phyloP scores from a whole-genome alignment of 2,888 invertebrate genomes.

The Andrena camellia region DNA sequence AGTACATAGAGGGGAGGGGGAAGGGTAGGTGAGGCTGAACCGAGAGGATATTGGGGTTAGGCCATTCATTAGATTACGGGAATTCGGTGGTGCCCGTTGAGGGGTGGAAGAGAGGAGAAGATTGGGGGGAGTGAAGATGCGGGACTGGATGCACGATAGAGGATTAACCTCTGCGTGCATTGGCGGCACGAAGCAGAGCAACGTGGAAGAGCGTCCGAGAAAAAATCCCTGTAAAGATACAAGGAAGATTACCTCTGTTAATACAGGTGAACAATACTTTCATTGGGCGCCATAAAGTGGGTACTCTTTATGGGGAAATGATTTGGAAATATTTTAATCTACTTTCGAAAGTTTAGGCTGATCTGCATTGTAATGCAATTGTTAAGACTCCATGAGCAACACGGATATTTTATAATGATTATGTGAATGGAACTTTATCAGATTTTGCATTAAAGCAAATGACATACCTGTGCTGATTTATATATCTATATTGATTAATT shows the following conservation, averaged over 20 bases:
- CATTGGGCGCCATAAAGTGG: neutral
- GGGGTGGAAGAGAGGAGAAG: slow-evolving; percentile 55
- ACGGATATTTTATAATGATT: no score
- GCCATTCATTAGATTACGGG: slow-evolving; percentile 83
- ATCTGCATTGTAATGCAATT: no score
- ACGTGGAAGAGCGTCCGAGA: slow-evolving; percentile 72
- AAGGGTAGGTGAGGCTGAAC: slow-evolving; percentile 70
- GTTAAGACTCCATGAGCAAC: no score
- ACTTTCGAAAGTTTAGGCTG: no score
- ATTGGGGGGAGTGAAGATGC: slow-evolving; percentile 58
- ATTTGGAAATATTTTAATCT: neutral
- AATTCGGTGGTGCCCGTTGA: slow-evolving; percentile 76
- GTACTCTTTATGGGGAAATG: neutral
- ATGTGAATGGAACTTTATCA: no score
- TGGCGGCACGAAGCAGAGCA: slow-evolving; percentile 65
- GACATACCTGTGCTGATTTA: no score
- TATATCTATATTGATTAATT: no score
- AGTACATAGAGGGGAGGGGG: slow-evolving; percentile 64
- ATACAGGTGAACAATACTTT: slow-evolving; percentile 19
- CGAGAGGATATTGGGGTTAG: slow-evolving; percentile 78
- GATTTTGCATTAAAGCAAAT: no score
- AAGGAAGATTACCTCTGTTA: slow-evolving; percentile 41
- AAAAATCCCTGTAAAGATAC: slow-evolving; percentile 55
- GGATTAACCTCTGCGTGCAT: slow-evolving; percentile 69
- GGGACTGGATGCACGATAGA: slow-evolving; percentile 73